Conservation (phyloP, 2,888 invertebrate species). For the Argynnis bischoffii region DNA sequence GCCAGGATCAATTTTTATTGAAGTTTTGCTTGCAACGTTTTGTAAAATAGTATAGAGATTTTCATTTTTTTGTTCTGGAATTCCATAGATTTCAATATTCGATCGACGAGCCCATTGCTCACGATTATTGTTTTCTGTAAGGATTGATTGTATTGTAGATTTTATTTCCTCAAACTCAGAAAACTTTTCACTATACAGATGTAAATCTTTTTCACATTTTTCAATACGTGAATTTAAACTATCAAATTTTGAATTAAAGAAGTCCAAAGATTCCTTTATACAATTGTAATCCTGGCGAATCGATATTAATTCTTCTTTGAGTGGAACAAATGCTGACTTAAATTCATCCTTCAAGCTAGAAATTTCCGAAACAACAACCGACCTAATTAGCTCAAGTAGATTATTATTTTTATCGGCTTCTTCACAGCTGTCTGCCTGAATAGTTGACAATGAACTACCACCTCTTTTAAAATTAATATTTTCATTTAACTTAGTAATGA, state of each 20-base stretch:
- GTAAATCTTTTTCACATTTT: neutral
- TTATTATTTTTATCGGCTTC: too few relatives aligned
- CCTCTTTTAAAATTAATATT: slow-evolving; percentile 4
- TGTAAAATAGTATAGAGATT: slow-evolving; percentile 8
- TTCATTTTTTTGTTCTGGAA: slow-evolving; percentile 5
- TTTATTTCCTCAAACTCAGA: neutral
- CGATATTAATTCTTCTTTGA: too few relatives aligned
- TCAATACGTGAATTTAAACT: too few relatives aligned
- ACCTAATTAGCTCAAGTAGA: neutral
- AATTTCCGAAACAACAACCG: neutral
- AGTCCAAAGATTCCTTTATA: too few relatives aligned
- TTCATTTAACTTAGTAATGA: neutral
- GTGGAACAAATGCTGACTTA: neutral
- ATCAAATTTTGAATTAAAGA: too few relatives aligned
- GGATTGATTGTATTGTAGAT: neutral
- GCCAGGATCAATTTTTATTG: too few relatives aligned
- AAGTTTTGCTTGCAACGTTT: neutral
- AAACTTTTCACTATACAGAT: neutral
- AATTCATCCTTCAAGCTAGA: slow-evolving; percentile 1
- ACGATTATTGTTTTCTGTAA: slow-evolving; percentile 1
- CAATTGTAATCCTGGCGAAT: too few relatives aligned
- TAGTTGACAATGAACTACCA: neutral
- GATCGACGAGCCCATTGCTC: slow-evolving; percentile 10
- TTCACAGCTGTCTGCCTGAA: too few relatives aligned
- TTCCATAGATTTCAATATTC: slow-evolving; percentile 5